Evolutionary conservation across 2,113 vertebrate genomes (phyloP), one percentile per base, ranked within the genome.

Genomic region (Synodontis membranacea): DNA sequence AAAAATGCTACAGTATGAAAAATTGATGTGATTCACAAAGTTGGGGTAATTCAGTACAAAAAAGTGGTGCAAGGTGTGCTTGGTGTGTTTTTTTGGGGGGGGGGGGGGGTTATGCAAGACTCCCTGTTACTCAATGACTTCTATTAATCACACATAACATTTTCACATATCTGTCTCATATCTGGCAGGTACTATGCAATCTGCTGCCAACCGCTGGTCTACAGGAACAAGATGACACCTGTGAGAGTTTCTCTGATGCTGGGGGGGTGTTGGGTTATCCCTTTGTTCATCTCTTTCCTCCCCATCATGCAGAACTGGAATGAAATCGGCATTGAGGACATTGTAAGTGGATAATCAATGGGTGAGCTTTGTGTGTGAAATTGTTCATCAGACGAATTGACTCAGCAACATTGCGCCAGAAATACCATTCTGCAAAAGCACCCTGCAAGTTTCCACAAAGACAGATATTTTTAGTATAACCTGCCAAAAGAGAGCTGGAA

Each of bases 241-340:
- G 68, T 94, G 44, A 90, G 94, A 88, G 95, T 96, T 66, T 93
- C 94, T 12, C 88, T 92, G 81, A 96, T 96, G 95, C 92, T 96
- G 85, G 90, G 94, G 3, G 95, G 95, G 54, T 96, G 95, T 88
- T 96, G 95, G 95, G 85, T 96, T 84, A 96, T 95, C 84, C 94
- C 95, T 72, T 93, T 90, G 6, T 94, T 96, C 87, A 96, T 96
- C 93, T 96, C 95, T 85, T 96, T 96, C 60, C 93, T 96, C 70
- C 95, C 95, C 91, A 96, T 96, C 90, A 95, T 96, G 95, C 95
- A 95, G 92, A 94, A 92, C 92, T 96, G 95, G 95, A 95, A 96
- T 17, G 91, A 91, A 56, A 96, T 96, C 14, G 95, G 95, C 90
- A 96, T 96, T 1, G 95, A 96, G 82, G 92, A 95, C 76, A 92